Evolutionary conservation across 2,888 invertebrate genomes (phyloP).

Genomic region (Polymixis flavicincta): DNA sequence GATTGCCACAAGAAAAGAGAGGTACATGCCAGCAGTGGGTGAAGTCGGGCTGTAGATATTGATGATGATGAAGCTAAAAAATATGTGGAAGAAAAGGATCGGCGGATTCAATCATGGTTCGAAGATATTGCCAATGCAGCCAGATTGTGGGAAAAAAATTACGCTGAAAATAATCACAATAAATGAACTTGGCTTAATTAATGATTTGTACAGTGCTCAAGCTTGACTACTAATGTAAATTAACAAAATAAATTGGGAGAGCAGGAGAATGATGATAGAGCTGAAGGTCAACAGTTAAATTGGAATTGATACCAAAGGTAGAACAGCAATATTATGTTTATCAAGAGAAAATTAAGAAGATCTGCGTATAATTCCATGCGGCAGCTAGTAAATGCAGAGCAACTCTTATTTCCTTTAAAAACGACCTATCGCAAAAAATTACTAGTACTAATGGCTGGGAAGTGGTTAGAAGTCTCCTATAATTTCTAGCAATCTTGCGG

Average conservation of each 20-base stretch:
- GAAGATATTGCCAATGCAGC: not conserved
- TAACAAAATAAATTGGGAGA: too few species aligned
- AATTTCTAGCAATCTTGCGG: slow-evolving; percentile 25
- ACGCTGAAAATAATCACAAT: too few species aligned
- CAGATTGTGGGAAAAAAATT: not conserved
- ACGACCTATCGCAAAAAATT: not conserved
- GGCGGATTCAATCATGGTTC: not conserved
- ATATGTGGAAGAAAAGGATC: not conserved
- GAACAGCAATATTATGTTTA: not conserved
- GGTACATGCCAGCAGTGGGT: too few species aligned
- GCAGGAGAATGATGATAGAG: not conserved
- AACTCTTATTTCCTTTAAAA: not conserved
- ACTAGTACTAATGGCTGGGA: not conserved
- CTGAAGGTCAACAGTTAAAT: not conserved
- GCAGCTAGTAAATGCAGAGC: not conserved
- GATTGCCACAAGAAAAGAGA: too few species aligned
- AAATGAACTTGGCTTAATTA: not conserved
- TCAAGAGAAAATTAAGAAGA: not conserved
- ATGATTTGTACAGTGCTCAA: too few species aligned
- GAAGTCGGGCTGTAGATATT: too few species aligned
- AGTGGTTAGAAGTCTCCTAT: not conserved
- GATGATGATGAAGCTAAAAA: not conserved
- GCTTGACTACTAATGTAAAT: too few species aligned
- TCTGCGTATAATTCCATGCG: not conserved
- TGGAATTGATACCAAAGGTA: not conserved